phyloP scores from a whole-genome alignment of 1,140 invertebrate genomes.

The Formica exsecta region DNA sequence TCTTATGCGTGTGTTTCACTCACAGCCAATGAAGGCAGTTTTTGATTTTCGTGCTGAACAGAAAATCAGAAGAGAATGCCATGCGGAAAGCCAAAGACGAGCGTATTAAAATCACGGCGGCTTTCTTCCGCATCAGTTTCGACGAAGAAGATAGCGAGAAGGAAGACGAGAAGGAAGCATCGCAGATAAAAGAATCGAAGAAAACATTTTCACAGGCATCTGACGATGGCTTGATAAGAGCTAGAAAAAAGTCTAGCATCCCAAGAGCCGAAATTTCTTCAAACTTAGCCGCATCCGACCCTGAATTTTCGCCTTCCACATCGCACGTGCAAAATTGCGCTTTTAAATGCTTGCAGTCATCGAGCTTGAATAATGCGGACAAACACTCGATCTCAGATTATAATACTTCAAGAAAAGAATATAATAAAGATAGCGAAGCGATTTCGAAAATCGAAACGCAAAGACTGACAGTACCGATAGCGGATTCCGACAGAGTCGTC shows the following conservation, averaged over 20 bases:
- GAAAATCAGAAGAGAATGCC: constrained; percentile 75
- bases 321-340: background rate
- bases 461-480: background rate
- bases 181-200: constrained; percentile 29
- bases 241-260: background rate
- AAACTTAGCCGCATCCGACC: background rate
- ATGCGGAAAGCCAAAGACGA: constrained; percentile 79
- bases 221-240: background rate
- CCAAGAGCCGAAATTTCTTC: background rate
- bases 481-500: background rate
- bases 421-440: background rate
- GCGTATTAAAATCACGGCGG: constrained; percentile 69
- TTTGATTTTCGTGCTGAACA: constrained; percentile 49
- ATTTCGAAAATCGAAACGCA: background rate
- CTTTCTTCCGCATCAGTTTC: constrained; percentile 78
- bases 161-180: constrained; percentile 43
- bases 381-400: background rate
- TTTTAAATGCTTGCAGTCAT: background rate
- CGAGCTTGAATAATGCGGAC: background rate
- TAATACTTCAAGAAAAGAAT: background rate
- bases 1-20: background rate
- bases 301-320: background rate
- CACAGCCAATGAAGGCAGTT: background rate
- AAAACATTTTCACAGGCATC: background rate
- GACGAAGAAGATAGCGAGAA: constrained; percentile 78